Base-by-base conservation (phyloP, 2,797 vertebrate species). In the Graptemys geographica region DNA sequence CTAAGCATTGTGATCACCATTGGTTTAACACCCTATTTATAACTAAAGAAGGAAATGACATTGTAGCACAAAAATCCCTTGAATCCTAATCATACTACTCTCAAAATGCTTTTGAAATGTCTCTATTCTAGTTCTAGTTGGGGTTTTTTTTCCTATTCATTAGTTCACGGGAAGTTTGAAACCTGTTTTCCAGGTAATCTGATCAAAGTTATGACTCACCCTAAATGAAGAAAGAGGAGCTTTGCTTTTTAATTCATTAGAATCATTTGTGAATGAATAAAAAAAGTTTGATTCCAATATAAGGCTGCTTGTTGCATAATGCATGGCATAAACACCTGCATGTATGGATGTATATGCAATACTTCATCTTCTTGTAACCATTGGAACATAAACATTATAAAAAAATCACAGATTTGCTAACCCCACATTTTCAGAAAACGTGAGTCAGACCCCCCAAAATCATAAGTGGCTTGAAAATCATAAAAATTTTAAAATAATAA, bases 401-500 rank as follows among this genome's bases (percentile, higher is more conserved):
- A 93, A 92, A 92, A 97, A 96, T 96, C 96, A 96, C 94, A 96
- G 96, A 92, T 97, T 97, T 97, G 90, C 83, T 44, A 90, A 47
- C 86, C 90, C 96, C 96, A 96, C 97, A 96, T 97, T 96, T 95
- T 96, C 88, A 96, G 96, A 96, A 94, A 96, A 93, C 93, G 92
- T 96, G 95, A 96, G 90, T 94, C 91, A 55, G 92, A 92, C 90
- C 92, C 92, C 91, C 95, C 91, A 96, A 96, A 96, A 95, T 84
- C 90, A 81, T 44, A 79, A 95, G 93, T 86, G 49, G 81, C 90
- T 96, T 95, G 93, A 94, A 92, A 92, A 96, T 96, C 95, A 84
- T 95, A 51, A 90, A 84, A 90, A 81, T 92, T 96, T 92, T 33
- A 25, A 96, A 97, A 44, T 96, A 95, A 79, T 88, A 86, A 84